These are phyloP conservation scores for Drosophila leonis DNA, from an alignment of 2,888 invertebrate genomes.

Conservation along the genomic window DNA sequence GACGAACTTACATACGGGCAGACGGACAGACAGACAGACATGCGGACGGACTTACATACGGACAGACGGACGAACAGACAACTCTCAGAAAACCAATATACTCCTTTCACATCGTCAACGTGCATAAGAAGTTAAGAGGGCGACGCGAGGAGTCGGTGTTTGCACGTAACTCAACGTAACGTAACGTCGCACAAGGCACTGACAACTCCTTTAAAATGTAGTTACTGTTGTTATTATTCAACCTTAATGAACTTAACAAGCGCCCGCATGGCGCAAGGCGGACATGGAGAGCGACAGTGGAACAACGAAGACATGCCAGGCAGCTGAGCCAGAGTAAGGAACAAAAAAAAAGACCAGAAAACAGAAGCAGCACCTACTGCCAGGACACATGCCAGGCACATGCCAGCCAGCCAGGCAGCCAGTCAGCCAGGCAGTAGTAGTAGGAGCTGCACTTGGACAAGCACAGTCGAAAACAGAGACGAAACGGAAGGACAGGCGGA, in stretches of 20 bases:
- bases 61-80: background rate
- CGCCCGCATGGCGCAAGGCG: slow-evolving; percentile 62
- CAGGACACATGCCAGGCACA: slow-evolving; percentile 44
- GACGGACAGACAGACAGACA: background rate
- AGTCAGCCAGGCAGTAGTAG: slow-evolving; percentile 16
- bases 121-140: background rate
- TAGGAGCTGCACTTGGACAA: slow-evolving; percentile 56
- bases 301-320: slow-evolving; percentile 34
- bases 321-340: slow-evolving; percentile 16
- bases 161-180: slow-evolving; percentile 13
- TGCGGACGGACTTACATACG: background rate
- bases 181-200: slow-evolving; percentile 40
- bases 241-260: slow-evolving; percentile 82
- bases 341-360: background rate
- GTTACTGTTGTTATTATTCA: slow-evolving; percentile 82
- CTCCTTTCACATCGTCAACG: background rate
- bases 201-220: slow-evolving; percentile 82
- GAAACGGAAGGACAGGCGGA: slow-evolving; percentile 7
- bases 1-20: background rate
- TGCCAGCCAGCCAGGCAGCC: slow-evolving; percentile 5
- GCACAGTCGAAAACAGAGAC: slow-evolving; percentile 53
- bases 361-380: slow-evolving; percentile 33
- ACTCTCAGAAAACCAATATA: background rate
- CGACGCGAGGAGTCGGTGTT: background rate
- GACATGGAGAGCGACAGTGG: slow-evolving; percentile 25